phyloP scores from a whole-genome alignment of 2,797 vertebrate genomes.

The Poeciliopsis paucimaculata region DNA sequence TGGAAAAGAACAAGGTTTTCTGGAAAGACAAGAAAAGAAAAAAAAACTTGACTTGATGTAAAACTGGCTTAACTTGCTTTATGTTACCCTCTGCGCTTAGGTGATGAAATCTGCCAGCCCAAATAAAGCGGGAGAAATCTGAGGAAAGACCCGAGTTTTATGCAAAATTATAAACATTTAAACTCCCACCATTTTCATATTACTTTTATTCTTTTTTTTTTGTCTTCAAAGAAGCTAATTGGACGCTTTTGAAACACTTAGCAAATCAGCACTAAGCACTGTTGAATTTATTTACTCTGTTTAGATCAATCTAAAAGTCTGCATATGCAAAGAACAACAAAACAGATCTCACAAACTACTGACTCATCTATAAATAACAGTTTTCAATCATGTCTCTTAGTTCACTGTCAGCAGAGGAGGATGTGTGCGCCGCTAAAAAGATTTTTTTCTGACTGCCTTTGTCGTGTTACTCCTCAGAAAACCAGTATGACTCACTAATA shows the following conservation, averaged over 20 bases:
- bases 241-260: background rate
- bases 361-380: background rate
- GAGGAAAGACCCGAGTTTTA: background rate
- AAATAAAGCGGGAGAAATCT: background rate
- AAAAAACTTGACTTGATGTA: background rate
- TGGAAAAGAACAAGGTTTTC: background rate
- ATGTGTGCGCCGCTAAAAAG: background rate
- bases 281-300: background rate
- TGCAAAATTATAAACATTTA: background rate
- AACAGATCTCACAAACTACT: background rate
- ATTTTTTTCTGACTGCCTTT: background rate
- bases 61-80: conserved; percentile 10
- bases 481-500: background rate
- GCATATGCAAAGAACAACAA: background rate
- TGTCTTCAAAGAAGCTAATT: background rate
- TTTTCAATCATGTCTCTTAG: background rate
- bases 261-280: background rate
- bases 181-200: background rate
- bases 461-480: background rate
- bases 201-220: background rate
- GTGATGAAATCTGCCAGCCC: conserved; percentile 1
- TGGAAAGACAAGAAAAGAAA: background rate
- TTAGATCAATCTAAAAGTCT: background rate
- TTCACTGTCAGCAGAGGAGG: background rate
- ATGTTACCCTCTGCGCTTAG: background rate